A percentile compares a stretch with the other conserved stretches of the same genome.
phyloP scores from a whole-genome alignment of 2,888 invertebrate genomes.

The Iphiclides podalirius region DNA sequence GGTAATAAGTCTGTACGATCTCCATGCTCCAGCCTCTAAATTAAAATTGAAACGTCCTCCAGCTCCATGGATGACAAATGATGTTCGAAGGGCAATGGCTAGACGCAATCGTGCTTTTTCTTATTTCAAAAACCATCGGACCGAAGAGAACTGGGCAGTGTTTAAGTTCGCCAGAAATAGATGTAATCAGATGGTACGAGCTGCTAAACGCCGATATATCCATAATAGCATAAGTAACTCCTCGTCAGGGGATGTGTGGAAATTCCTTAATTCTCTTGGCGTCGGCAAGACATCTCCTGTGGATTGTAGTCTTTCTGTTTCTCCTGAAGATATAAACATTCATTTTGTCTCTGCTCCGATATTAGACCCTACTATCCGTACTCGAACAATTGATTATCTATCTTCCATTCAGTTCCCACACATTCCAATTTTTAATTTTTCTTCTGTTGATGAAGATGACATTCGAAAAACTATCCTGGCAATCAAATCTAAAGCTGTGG shows the following conservation, averaged over 20 bases:
- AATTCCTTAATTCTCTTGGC: neutral
- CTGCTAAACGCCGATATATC: neutral
- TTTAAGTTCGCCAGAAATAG: neutral
- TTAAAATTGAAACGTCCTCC: neutral
- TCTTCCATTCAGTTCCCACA: no score
- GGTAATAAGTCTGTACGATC: neutral
- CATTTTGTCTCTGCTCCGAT: no score
- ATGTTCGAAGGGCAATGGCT: neutral
- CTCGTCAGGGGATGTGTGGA: neutral
- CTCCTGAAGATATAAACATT: no score
- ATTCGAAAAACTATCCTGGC: no score
- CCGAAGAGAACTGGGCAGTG: neutral
- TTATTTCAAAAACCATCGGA: neutral
- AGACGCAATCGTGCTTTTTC: neutral
- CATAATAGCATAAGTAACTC: neutral
- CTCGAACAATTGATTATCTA: no score
- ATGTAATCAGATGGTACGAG: neutral
- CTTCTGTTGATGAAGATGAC: no score
- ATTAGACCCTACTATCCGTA: no score
- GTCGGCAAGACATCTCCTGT: no score
- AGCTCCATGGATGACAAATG: neutral
- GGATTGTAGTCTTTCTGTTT: no score
- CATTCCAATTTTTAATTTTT: no score
- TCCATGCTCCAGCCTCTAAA: neutral
- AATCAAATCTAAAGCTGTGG: no score